phyloP scores from a whole-genome alignment of 2,888 invertebrate genomes.

The Drosophila pseudotalamancana region DNA sequence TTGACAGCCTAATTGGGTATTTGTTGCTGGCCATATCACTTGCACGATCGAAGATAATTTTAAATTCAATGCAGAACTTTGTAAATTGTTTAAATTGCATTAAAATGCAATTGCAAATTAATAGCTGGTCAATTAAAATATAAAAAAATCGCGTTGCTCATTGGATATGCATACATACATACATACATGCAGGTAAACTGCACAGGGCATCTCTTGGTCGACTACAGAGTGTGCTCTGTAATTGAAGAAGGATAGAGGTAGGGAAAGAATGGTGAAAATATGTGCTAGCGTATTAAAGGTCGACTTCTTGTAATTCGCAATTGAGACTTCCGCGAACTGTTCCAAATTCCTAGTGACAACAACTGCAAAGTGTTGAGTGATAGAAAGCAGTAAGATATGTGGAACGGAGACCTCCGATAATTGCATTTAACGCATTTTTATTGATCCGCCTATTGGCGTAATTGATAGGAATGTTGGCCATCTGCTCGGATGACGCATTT shows the following conservation, averaged over 20 bases:
- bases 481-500: conserved; percentile 34
- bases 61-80: too few species aligned
- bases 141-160: too few species aligned
- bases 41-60: too few species aligned
- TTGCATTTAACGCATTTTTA: conserved; percentile 27
- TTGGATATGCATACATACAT: too few species aligned
- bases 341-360: conserved; percentile 42
- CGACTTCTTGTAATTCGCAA: conserved; percentile 31
- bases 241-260: neutral
- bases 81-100: too few species aligned
- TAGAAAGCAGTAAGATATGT: neutral
- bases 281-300: neutral
- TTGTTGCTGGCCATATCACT: too few species aligned
- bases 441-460: conserved; percentile 20
- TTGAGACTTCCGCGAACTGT: conserved; percentile 29
- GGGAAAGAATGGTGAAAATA: neutral
- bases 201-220: conserved; percentile 15
- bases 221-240: neutral
- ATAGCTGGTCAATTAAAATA: too few species aligned
- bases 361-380: too few species aligned
- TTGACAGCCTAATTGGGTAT: too few species aligned
- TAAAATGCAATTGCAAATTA: too few species aligned
- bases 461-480: conserved; percentile 9
- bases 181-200: too few species aligned
- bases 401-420: neutral